These are phyloP conservation scores for Ispidina picta DNA, from an alignment of 2,797 vertebrate species.

Conservation along the genomic window DNA sequence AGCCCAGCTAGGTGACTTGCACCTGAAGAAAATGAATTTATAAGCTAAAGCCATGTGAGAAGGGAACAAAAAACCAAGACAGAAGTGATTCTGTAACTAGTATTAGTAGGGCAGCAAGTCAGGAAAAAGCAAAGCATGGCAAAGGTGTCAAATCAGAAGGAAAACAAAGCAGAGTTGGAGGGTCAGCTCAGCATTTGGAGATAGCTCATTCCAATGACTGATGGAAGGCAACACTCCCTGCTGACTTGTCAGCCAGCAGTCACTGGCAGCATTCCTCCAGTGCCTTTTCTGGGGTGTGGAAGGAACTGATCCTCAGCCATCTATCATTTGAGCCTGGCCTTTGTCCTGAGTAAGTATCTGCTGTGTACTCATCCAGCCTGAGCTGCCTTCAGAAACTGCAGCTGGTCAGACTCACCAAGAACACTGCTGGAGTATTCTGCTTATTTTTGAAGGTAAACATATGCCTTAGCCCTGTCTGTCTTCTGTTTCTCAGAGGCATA, in stretches of 20 bases:
- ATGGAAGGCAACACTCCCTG: neutral
- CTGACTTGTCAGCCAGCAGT: neutral
- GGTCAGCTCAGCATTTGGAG: neutral
- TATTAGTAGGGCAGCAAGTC: neutral
- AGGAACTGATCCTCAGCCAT: neutral
- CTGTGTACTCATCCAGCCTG: neutral
- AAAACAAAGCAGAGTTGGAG: rapidly evolving
- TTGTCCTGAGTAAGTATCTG: neutral
- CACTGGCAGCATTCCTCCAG: neutral
- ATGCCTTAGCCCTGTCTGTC: neutral
- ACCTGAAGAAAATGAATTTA: neutral
- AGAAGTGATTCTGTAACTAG: neutral
- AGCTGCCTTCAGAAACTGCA: neutral
- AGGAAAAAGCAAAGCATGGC: neutral
- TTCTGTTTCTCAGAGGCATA: neutral
- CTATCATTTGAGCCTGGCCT: neutral
- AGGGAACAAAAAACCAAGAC: neutral
- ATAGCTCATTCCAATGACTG: neutral
- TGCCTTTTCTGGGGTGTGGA: neutral
- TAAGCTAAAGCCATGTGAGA: neutral
- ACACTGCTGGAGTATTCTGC: neutral
- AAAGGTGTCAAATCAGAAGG: neutral
- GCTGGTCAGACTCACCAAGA: neutral
- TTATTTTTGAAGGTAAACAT: neutral
- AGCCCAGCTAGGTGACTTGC: neutral